Evolutionary conservation across 2,797 vertebrate genomes (phyloP), one percentile per base, ranked within the genome.

Genomic region (Poliocrania exsul): DNA sequence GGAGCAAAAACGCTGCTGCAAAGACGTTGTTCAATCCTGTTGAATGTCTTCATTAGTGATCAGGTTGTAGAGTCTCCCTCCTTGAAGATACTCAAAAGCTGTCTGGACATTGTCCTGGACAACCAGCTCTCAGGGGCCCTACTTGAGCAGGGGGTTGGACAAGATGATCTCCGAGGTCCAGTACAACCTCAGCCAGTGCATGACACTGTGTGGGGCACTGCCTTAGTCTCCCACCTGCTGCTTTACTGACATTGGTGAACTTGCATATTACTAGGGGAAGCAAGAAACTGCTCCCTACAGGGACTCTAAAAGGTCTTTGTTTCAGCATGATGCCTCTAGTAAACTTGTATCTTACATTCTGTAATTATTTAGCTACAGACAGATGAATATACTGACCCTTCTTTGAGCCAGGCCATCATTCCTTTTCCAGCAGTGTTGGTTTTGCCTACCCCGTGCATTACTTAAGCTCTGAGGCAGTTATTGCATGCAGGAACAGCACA

Each of bases 321-420:
- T 65, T 44, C 47, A 57, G 28, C 50, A 54, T 53, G 28, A 29
- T 74, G 10, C 57, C 46, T 60, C 47, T 37, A 53, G 31, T 71
- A 70, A 86, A 37, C 12, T 19, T 60, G 5, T 71, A 29, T 50
- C 42, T 69, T 50, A 37, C 15, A 28, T 65, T 78, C 73, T 54
- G 77, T 81, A 77, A 73, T 70, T 69, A 77, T 77, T 95, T 91
- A 93, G 60, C 78, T 93, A 65, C 10, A 9, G 33, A 75, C 38
- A 70, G 58, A 95, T 90, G 64, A 94, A 97, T 95, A 94, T 88
- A 50, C 61, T 95, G 88, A 92, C 67, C 62, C 50, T 90, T 64
- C 21, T 31, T 33, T 82, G 51, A 54, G 71, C 78, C 91, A 90
- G 80, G 65, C 80, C 47, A 71, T 29, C 25, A 16, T 84, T 92